Percentiles rank a stretch among this genome's conserved stretches.
Evolutionary conservation across 2,797 vertebrate species (phyloP).

Genomic region (Anabas testudineus): DNA sequence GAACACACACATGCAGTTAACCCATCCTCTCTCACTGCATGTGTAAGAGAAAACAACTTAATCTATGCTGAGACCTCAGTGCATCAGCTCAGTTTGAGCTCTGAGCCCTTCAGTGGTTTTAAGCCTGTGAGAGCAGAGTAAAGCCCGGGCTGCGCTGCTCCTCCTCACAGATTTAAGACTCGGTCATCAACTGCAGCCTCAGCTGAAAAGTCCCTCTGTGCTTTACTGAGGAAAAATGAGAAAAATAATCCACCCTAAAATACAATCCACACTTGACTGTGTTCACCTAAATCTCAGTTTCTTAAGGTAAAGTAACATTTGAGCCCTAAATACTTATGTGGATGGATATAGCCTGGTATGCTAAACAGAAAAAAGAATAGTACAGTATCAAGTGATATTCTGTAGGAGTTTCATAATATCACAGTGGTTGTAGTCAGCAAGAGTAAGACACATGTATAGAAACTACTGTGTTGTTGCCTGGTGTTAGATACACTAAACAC

Average conservation of each 20-base stretch:
- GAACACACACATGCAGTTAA: slow-evolving; percentile 11
- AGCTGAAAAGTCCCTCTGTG: slow-evolving; percentile 28
- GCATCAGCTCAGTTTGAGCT: slow-evolving; percentile 59
- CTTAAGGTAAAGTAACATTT: neutral
- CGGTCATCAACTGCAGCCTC: slow-evolving; percentile 31
- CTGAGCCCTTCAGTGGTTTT: slow-evolving; percentile 26
- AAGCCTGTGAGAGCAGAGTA: slow-evolving; percentile 47
- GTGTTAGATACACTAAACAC: neutral
- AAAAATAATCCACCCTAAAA: slow-evolving; percentile 46
- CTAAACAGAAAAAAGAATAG: no score
- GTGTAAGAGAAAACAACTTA: slow-evolving; percentile 50
- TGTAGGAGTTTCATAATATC: neutral
- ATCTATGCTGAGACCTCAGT: slow-evolving; percentile 49
- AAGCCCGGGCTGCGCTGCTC: slow-evolving; percentile 24
- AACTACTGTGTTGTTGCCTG: neutral
- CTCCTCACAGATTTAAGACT: slow-evolving; percentile 40
- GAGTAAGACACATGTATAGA: neutral
- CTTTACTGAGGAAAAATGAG: slow-evolving; percentile 22
- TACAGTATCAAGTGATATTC: neutral
- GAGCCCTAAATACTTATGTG: neutral
- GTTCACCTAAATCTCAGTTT: neutral
- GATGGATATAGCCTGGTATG: neutral
- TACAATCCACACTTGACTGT: slow-evolving; percentile 31
- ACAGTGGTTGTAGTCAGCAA: no score
- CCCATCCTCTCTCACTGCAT: neutral